Conservation (phyloP, 2,888 invertebrate species). For the Ypsolopha sequella region DNA sequence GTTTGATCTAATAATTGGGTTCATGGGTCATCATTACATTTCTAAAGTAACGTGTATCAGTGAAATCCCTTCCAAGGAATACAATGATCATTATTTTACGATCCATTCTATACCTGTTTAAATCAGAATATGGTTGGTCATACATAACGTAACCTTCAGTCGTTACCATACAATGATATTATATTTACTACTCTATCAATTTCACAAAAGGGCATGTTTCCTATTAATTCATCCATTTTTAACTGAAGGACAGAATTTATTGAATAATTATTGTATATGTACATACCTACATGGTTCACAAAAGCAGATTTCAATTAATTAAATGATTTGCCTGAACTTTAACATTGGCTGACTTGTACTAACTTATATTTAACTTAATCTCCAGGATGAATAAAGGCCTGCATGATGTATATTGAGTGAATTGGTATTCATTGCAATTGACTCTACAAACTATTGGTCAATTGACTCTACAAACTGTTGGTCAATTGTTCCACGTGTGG, state of each 20-base stretch:
- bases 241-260: not conserved
- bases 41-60: too few relatives aligned
- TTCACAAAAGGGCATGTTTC: not conserved
- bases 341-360: slow-evolving; percentile 28
- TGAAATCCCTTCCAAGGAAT: too few relatives aligned
- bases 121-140: too few relatives aligned
- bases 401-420: slow-evolving; percentile 57
- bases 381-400: slow-evolving; percentile 52
- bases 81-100: too few relatives aligned
- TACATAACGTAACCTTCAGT: too few relatives aligned
- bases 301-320: not conserved
- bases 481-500: slow-evolving; percentile 12
- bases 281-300: not conserved
- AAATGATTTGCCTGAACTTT: not conserved
- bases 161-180: too few relatives aligned
- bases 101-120: too few relatives aligned
- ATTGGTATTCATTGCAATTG: slow-evolving; percentile 2
- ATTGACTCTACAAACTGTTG: not conserved
- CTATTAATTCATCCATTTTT: not conserved
- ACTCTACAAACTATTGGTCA: not conserved
- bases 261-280: not conserved
- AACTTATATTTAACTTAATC: slow-evolving; percentile 57
- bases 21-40: not conserved
- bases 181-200: not conserved
- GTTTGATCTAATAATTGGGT: not conserved